Percentiles rank a stretch among this genome's conserved stretches.
These are phyloP conservation scores for Macrosteles quadrilineatus DNA, from an alignment of 1,140 invertebrate genomes.

Conservation along the genomic window DNA sequence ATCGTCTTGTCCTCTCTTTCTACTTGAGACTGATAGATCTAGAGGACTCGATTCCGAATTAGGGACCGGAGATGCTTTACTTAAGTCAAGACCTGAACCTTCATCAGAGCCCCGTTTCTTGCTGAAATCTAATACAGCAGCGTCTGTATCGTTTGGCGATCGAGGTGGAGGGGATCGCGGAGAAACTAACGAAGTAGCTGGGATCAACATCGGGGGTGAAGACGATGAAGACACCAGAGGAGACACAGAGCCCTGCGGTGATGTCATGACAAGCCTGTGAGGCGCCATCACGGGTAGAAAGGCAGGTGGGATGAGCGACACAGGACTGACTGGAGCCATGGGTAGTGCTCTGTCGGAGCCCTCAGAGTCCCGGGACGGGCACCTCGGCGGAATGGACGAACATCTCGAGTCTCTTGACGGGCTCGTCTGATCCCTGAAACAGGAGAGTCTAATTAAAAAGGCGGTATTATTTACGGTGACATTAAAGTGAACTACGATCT, in stretches of 20 bases:
- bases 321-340: constrained; percentile 48
- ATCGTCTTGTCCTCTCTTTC: constrained; percentile 68
- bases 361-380: constrained; percentile 66
- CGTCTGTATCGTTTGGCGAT: constrained; percentile 54
- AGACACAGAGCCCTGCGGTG: constrained; percentile 60
- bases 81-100: constrained; percentile 64
- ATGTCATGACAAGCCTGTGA: constrained; percentile 71
- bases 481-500: constrained; percentile 8
- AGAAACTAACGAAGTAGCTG: constrained; percentile 51
- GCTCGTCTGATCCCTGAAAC: constrained; percentile 70
- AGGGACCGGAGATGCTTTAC: constrained; percentile 53
- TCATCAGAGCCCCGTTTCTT: constrained; percentile 57
- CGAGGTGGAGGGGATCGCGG: constrained; percentile 49
- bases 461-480: constrained; percentile 38
- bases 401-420: constrained; percentile 74
- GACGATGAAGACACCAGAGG: constrained; percentile 62
- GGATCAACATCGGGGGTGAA: constrained; percentile 55
- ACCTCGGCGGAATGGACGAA: constrained; percentile 62
- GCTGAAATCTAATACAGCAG: constrained; percentile 75
- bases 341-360: constrained; percentile 63
- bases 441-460: not conserved
- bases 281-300: constrained; percentile 58
- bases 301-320: constrained; percentile 54
- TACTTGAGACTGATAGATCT: constrained; percentile 74
- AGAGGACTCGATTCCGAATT: constrained; percentile 67